Base-by-base conservation (phyloP, 2,888 invertebrate species). In the Nasonovia ribisnigri region DNA sequence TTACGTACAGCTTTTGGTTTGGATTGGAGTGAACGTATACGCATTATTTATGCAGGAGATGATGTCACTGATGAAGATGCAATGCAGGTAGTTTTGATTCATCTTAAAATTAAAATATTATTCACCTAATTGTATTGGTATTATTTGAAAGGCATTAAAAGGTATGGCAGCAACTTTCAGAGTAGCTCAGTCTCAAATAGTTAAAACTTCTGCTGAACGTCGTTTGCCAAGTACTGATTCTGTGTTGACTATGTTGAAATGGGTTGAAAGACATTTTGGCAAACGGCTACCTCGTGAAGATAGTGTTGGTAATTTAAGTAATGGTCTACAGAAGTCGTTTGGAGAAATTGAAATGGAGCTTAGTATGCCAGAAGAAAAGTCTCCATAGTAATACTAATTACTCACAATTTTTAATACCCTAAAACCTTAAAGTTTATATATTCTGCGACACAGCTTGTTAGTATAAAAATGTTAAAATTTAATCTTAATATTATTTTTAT, bases 161-260 rank as follows among this genome's bases (percentile, higher is more conserved):
- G 98, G 98, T 96, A 98, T 98, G 98, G 98, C 98, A 0, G 98
- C 98, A 1, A 98, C 98, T 6, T 98, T 98, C 97, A 97, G 98
- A 91, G 98, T 98, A 24, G 97, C 98, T 0, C 97, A 98, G 0
- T 98, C 98, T 0, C 97, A 97, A 95, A 98, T 98, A 95, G 97
- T 97, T 11, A 98, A 98, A 95, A 98, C 98, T 0, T 97, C 98
- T 0, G 98, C 98, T 0, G 98, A 98, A 95, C 97, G 98, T 91
- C 97, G 98, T 94, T 96, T 98, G 88, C 98, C 98, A 0, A 98
- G 98, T 60, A 98, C 98, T 0, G 98, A 98, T 96, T 98, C 98
- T 0, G 98, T 98, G 51, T 24, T 88, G 11, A 88, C 51, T 24
- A 97, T 98, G 91, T 20, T 97, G 29, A 93, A 93, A 86, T 93